phyloP scores from a whole-genome alignment of 2,797 vertebrate genomes.

The Myripristis murdjan region DNA sequence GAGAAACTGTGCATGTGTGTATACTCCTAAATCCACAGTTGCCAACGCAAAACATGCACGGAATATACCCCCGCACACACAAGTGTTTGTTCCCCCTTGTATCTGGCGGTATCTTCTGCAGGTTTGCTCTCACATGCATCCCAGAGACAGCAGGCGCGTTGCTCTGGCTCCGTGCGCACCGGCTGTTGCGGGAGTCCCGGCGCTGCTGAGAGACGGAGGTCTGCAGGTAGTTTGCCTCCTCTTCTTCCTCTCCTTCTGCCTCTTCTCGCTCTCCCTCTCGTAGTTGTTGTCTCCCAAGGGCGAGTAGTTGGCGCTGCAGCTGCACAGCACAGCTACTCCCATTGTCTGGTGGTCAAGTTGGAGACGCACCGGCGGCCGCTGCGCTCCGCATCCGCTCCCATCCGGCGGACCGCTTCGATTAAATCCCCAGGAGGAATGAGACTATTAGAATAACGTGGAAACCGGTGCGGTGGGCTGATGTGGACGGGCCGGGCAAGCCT shows the following conservation, averaged over 20 bases:
- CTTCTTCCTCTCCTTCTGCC: constrained; percentile 43
- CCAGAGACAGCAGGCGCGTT: constrained; percentile 61
- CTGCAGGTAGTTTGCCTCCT: constrained; percentile 74
- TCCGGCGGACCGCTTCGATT: constrained; percentile 41
- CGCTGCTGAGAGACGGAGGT: constrained; percentile 59
- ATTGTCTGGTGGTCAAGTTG: constrained; percentile 88
- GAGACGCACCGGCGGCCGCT: constrained; percentile 74
- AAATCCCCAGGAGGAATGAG: background rate
- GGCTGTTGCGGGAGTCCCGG: constrained; percentile 66
- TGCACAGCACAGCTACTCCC: constrained; percentile 91
- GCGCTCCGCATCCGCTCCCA: constrained; percentile 68
- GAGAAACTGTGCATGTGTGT: constrained; percentile 46
- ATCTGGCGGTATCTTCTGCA: constrained; percentile 39
- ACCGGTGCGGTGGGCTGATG: constrained; percentile 33
- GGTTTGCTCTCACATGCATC: constrained; percentile 64
- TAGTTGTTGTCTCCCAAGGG: constrained; percentile 81
- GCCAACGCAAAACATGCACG: constrained; percentile 35
- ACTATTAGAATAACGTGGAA: constrained; percentile 31
- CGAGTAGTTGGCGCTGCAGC: constrained; percentile 89
- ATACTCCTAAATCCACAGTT: constrained; percentile 72
- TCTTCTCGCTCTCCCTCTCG: constrained; percentile 48
- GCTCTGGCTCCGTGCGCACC: constrained; percentile 74
- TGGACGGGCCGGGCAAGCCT: constrained; percentile 21
- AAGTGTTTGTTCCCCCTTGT: constrained; percentile 28
- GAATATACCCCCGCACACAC: constrained; percentile 31